These are phyloP conservation scores for Thryonomys swinderianus DNA, from an alignment of 2,113 vertebrate species.

Conservation along the genomic window DNA sequence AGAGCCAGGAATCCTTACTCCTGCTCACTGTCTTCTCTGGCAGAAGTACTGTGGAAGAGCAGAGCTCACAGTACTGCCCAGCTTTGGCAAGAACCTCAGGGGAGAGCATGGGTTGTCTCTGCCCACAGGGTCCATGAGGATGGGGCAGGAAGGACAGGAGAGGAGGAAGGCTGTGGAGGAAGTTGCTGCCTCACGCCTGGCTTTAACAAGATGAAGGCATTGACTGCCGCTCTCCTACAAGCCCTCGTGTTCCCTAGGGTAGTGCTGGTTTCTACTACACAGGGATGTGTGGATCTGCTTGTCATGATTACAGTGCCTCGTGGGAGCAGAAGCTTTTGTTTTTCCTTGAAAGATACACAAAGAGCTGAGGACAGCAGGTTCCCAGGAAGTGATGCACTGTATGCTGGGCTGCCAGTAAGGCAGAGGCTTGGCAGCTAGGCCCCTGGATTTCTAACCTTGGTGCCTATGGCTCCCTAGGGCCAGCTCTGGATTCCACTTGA, in stretches of 20 bases:
- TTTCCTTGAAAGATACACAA: constrained; percentile 4
- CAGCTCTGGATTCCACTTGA: background rate
- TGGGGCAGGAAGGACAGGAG: background rate
- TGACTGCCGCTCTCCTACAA: background rate
- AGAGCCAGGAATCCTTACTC: background rate
- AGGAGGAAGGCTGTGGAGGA: background rate
- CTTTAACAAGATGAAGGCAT: constrained; percentile 5
- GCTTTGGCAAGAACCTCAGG: fast-evolving
- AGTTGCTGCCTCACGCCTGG: background rate
- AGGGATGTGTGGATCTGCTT: background rate
- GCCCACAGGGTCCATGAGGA: background rate
- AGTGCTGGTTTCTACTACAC: background rate
- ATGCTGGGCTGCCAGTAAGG: background rate
- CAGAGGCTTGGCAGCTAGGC: background rate
- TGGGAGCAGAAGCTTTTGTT: background rate
- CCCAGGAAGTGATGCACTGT: background rate
- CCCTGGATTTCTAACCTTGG: background rate
- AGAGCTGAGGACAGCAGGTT: background rate
- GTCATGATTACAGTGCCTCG: constrained; percentile 41
- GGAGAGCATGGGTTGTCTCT: background rate
- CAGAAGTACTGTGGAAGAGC: background rate
- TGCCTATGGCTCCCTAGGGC: background rate
- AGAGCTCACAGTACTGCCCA: fast-evolving
- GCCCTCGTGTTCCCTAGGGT: background rate
- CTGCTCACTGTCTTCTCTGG: background rate